These are phyloP conservation scores for Bubo blakistoni DNA, from an alignment of 2,113 vertebrate genomes.

Conservation along the genomic window DNA sequence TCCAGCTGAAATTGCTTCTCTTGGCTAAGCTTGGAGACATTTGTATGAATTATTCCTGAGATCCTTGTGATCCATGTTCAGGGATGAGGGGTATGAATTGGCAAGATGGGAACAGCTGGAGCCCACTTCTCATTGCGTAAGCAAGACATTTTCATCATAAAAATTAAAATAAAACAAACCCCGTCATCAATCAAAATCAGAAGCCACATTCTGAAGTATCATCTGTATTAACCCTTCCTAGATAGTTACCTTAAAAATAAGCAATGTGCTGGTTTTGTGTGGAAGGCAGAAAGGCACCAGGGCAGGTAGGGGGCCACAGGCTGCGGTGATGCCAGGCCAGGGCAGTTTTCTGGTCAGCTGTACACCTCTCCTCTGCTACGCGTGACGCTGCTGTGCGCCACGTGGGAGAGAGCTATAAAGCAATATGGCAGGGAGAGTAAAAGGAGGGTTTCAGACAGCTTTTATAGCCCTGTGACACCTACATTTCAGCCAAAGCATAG, in stretches of 20 bases:
- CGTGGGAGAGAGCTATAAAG: neutral
- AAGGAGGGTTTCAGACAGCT: rapidly evolving
- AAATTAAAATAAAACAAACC: neutral
- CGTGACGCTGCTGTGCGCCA: neutral
- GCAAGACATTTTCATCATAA: neutral
- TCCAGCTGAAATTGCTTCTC: constrained; percentile 29
- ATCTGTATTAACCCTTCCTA: neutral
- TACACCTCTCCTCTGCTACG: neutral
- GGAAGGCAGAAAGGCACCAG: neutral
- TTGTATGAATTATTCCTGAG: constrained; percentile 7
- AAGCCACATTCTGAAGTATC: neutral
- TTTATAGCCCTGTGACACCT: neutral
- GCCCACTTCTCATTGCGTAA: neutral
- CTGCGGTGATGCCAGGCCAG: neutral
- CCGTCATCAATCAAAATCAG: neutral
- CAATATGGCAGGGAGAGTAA: neutral
- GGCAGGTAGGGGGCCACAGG: neutral
- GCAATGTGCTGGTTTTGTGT: rapidly evolving
- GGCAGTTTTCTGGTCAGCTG: neutral
- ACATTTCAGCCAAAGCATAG: neutral
- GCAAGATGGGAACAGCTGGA: neutral
- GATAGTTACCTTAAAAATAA: neutral
- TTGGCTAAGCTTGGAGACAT: neutral
- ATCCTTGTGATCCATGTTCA: neutral
- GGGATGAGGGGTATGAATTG: neutral